Percentiles rank a stretch among this genome's conserved stretches.
Evolutionary conservation across 2,888 invertebrate species (phyloP).

Genomic region (Leptinotarsa rubiginosa): DNA sequence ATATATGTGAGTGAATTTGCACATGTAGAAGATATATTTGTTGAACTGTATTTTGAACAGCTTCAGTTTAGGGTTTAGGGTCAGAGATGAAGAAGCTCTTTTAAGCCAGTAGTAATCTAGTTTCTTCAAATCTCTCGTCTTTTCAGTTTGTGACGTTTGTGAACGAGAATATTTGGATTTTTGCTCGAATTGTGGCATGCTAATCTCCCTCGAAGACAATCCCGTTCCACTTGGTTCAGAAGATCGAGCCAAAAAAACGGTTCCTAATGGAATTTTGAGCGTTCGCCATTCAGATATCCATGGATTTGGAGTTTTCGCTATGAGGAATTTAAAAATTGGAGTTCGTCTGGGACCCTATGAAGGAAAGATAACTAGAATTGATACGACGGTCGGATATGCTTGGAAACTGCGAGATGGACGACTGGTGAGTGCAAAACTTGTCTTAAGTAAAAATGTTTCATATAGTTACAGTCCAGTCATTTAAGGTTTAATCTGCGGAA

Average conservation of each 20-base stretch:
- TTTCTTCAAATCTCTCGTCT: too few species aligned
- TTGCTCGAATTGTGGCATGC: conserved; percentile 47
- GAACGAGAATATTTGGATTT: conserved; percentile 46
- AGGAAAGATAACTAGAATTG: conserved; percentile 44
- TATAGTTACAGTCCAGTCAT: too few species aligned
- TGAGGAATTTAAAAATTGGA: conserved; percentile 43
- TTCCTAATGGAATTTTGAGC: conserved; percentile 45
- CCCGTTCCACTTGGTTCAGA: conserved; percentile 41
- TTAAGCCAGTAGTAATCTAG: too few species aligned
- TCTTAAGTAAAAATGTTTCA: conserved; percentile 33
- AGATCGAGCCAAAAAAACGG: conserved; percentile 50
- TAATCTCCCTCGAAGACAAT: conserved; percentile 42
- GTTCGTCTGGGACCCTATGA: conserved; percentile 54
- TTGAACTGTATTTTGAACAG: too few species aligned
- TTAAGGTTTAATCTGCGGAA: too few species aligned
- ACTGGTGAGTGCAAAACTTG: conserved; percentile 40
- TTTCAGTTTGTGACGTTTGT: conserved; percentile 50
- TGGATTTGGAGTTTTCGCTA: conserved; percentile 52
- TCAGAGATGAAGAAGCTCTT: too few species aligned
- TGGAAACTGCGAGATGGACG: conserved; percentile 49
- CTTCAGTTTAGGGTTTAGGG: too few species aligned
- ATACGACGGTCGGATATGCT: conserved; percentile 44
- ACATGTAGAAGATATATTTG: background rate
- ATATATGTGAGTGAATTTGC: conserved; percentile 46
- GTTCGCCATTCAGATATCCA: conserved; percentile 48